Base-by-base conservation (phyloP, 2,797 vertebrate genomes). In the Oceanodroma leucorhoa region DNA sequence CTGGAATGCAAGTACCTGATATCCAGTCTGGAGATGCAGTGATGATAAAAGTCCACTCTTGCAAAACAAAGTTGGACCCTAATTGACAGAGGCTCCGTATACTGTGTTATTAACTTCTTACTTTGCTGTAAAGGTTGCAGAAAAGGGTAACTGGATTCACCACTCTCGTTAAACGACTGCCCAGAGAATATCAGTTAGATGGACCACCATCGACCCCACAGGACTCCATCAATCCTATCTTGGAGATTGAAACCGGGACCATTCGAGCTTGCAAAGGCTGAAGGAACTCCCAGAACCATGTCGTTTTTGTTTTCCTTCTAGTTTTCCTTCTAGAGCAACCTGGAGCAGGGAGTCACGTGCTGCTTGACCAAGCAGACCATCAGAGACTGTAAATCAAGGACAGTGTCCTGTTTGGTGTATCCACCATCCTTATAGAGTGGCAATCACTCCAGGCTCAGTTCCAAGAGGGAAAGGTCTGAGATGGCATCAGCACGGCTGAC, bases 171-270 rank as follows among this genome's bases (percentile, higher is more conserved):
- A 29, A 57, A 57, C 2, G 10, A 46, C 32, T 29, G 18, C 41
- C 19, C 18, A 55, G 20, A 45, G 32, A 43, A 11, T 15, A 57
- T 55, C 24, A 43, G 23, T 41, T 26, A n/a, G 30, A 14, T 20
- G 19, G 45, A 69, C 26, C 14, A n/a, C 34, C 6, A 7, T 5
- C 1, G 3, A n/a, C 2, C 12, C 29, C 8, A 1, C 14, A 17
- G 53, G 27, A 71, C 29, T 19, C 23, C 8, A 6, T 43, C 38
- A 43, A 8, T 43, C 26, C 60, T 54, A 19, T 11, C 24, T 22
- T 34, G 14, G 60, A 43, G 38, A 34, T 5, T 22, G 38, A 53
- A 51, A 61, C 14, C 0, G 2, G 36, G 29, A 62, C 23, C 2
- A 1, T 41, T 77, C 1, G 5, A 41, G 46, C 10, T 24, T 40